phyloP scores from a whole-genome alignment of 92 coral and sea anemone species.

The Siderastrea siderea region DNA sequence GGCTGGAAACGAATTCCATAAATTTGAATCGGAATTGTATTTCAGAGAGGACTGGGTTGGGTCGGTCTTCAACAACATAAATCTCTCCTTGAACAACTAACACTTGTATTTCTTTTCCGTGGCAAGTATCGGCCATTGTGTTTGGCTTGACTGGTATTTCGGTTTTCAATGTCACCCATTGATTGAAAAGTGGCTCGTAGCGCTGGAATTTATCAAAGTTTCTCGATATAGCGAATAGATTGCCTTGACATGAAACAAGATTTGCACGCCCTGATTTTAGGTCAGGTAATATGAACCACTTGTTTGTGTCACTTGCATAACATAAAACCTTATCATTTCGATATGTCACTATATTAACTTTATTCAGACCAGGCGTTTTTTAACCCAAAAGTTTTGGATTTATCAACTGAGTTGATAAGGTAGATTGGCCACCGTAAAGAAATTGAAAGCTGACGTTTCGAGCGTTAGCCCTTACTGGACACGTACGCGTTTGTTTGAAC shows the following conservation, averaged over 20 bases:
- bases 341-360: not conserved
- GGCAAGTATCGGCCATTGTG: too few species aligned
- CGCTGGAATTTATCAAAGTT: not conserved
- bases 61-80: not conserved
- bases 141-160: not conserved
- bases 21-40: not conserved
- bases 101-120: not conserved
- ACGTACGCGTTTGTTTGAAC: too few species aligned
- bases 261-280: not conserved
- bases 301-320: not conserved
- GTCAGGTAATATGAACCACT: not conserved
- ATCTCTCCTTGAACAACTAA: not conserved
- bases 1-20: not conserved
- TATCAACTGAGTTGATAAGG: too few species aligned
- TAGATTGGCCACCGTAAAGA: too few species aligned
- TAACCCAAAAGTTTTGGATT: too few species aligned
- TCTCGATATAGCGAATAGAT: not conserved
- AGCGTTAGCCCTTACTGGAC: too few species aligned
- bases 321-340: not conserved
- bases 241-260: constrained; percentile 1
- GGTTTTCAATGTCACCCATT: not conserved
- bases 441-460: too few species aligned
- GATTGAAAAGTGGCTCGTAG: not conserved
- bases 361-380: too few species aligned
- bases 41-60: not conserved